Evolutionary conservation across 2,888 invertebrate species (phyloP).

Genomic region (Xanthia togata): DNA sequence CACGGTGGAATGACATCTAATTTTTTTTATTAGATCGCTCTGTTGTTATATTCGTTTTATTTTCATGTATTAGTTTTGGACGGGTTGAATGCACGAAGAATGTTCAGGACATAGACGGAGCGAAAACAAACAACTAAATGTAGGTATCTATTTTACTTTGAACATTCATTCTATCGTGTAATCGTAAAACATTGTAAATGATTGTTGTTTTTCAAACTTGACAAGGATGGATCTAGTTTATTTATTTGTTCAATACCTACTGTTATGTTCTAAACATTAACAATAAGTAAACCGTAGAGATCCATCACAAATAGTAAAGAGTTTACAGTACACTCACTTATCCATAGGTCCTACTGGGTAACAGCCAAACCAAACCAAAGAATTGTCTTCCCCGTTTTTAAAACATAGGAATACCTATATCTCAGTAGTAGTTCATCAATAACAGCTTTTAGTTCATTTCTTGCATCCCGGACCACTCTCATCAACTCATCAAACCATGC

Average conservation of each 20-base stretch:
- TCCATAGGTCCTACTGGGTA: neutral
- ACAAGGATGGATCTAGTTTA: neutral
- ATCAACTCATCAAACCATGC: slow-evolving; percentile 12
- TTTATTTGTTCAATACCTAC: neutral
- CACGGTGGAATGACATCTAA: slow-evolving; percentile 65
- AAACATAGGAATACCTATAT: neutral
- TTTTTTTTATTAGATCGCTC: slow-evolving; percentile 67
- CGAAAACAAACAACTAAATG: slow-evolving; percentile 43
- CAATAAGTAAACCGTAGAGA: neutral
- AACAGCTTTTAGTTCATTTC: neutral
- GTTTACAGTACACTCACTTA: neutral
- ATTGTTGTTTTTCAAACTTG: slow-evolving; percentile 7
- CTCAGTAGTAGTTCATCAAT: too few relatives aligned
- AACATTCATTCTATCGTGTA: slow-evolving; percentile 28
- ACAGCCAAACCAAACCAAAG: neutral
- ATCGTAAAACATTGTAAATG: too few relatives aligned
- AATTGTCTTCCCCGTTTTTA: neutral
- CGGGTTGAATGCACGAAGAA: slow-evolving; percentile 63
- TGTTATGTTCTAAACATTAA: neutral
- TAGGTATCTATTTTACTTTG: slow-evolving; percentile 35
- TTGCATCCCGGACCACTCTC: neutral
- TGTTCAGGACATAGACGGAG: slow-evolving; percentile 36
- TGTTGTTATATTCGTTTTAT: slow-evolving; percentile 58
- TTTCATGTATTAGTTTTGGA: slow-evolving; percentile 56
- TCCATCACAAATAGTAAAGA: neutral